Percentiles rank a stretch among this genome's conserved stretches.
phyloP scores from a whole-genome alignment of 2,113 vertebrate genomes.

The Corythornis vintsioides region DNA sequence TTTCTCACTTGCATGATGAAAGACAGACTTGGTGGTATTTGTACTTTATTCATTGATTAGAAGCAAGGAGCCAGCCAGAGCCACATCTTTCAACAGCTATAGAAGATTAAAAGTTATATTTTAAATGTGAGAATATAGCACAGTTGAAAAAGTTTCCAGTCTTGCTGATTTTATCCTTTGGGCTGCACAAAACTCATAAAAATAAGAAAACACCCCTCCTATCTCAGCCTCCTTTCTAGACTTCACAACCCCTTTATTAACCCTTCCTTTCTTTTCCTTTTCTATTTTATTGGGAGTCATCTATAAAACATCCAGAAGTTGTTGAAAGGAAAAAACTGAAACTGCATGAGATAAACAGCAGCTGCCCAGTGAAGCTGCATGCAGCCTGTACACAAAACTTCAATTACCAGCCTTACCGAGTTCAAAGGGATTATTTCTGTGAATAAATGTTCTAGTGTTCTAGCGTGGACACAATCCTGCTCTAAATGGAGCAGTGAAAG shows the following conservation, averaged over 20 bases:
- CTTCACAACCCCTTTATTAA: background rate
- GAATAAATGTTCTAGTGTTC: slow-evolving; percentile 8
- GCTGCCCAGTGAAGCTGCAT: background rate
- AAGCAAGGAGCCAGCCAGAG: background rate
- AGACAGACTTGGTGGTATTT: slow-evolving; percentile 49
- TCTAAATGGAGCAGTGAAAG: background rate
- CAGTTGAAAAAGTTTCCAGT: background rate
- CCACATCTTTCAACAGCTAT: slow-evolving; percentile 22
- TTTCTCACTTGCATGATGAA: slow-evolving; percentile 46
- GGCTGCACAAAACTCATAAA: background rate
- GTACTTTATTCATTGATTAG: slow-evolving; percentile 27
- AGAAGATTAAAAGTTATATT: slow-evolving; percentile 19
- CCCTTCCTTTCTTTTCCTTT: background rate
- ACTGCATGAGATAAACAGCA: background rate
- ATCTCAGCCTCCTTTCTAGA: background rate
- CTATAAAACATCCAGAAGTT: background rate
- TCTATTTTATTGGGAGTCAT: background rate
- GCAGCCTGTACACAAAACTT: slow-evolving; percentile 2
- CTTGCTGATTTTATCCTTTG: slow-evolving; percentile 1
- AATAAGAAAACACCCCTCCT: background rate
- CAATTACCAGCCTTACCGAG: background rate
- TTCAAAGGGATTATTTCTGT: slow-evolving; percentile 12
- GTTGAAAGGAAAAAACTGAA: slow-evolving; percentile 8
- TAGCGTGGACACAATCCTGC: background rate
- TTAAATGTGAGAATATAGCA: background rate